phyloP scores from a whole-genome alignment of 2,797 vertebrate species.

The Pantherophis vulpinus region DNA sequence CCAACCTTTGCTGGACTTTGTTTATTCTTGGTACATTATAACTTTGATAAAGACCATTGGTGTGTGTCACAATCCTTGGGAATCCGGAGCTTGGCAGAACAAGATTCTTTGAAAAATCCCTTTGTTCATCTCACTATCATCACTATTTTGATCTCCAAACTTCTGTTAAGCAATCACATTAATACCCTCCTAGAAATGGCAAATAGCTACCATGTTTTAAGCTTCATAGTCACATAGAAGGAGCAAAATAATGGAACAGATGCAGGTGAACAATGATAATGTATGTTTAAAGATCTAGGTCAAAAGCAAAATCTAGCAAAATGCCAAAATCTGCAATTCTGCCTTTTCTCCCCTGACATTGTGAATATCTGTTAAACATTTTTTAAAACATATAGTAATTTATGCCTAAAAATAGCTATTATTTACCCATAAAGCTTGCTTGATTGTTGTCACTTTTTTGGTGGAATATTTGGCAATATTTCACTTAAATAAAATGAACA shows the following conservation, averaged over 20 bases:
- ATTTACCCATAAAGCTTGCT: background rate
- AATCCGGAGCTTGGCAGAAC: too few species aligned
- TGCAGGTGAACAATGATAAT: background rate
- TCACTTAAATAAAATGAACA: background rate
- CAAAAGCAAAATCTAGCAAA: background rate
- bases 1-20: too few species aligned
- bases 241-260: background rate
- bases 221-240: background rate
- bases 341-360: background rate
- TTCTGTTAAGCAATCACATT: background rate
- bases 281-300: background rate
- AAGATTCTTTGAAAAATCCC: background rate
- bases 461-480: background rate
- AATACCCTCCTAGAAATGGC: background rate
- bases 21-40: too few species aligned
- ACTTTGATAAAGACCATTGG: too few species aligned
- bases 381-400: background rate
- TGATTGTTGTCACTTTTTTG: background rate
- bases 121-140: background rate
- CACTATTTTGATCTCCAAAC: background rate
- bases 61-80: too few species aligned
- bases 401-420: background rate
- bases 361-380: background rate
- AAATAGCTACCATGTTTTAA: background rate
- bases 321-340: background rate